A percentile compares a stretch with the other conserved stretches of the same genome.
phyloP scores from a whole-genome alignment of 1,140 invertebrate genomes.

The Acyrthosiphon pisum region DNA sequence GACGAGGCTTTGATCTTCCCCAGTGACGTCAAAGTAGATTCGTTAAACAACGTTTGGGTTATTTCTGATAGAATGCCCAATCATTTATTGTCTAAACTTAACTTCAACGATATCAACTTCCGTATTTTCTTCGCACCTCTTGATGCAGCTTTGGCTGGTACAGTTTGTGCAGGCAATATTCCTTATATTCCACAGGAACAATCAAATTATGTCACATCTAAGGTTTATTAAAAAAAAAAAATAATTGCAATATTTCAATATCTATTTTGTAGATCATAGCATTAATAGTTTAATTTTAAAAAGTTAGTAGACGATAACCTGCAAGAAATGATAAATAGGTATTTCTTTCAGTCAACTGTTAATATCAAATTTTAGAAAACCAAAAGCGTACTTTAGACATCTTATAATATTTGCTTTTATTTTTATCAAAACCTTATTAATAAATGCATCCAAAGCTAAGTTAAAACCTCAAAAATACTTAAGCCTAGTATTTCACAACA shows the following conservation, averaged over 20 bases:
- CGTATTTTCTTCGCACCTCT: constrained; percentile 75
- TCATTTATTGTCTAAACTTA: constrained; percentile 74
- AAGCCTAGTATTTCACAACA: not conserved
- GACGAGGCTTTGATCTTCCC: constrained; percentile 79
- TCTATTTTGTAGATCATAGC: not conserved
- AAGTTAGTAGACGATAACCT: not conserved
- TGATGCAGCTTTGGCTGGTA: constrained; percentile 71
- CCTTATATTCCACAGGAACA: not conserved
- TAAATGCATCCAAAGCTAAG: not conserved
- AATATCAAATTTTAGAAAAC: not conserved
- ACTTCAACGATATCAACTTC: constrained; percentile 81
- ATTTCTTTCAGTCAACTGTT: not conserved
- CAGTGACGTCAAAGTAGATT: constrained; percentile 77
- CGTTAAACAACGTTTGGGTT: constrained; percentile 71
- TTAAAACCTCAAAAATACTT: not conserved
- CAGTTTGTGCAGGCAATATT: constrained; percentile 69
- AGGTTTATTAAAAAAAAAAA: not conserved
- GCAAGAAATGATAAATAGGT: not conserved
- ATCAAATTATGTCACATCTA: not conserved
- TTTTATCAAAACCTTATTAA: not conserved
- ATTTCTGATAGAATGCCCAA: constrained; percentile 82
- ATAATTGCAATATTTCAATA: not conserved
- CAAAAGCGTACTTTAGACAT: not conserved
- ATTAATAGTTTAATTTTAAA: not conserved
- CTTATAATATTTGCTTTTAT: not conserved